phyloP scores from a whole-genome alignment of 2,888 invertebrate genomes.

The Crocallis elinguaria region DNA sequence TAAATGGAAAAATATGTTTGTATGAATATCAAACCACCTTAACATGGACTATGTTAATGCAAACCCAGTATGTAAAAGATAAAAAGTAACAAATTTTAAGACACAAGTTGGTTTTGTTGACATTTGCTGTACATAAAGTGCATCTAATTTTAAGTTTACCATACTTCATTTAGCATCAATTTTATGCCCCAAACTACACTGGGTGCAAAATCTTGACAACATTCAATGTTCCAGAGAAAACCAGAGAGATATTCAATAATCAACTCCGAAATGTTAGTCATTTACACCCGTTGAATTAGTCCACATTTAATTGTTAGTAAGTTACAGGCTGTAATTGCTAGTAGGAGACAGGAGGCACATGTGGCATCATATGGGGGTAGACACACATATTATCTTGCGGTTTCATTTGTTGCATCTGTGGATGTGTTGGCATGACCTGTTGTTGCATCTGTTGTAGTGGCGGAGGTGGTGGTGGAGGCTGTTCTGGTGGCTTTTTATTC shows the following conservation, averaged over 20 bases:
- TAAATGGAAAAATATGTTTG: no score
- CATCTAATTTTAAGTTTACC: background rate
- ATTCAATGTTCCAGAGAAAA: background rate
- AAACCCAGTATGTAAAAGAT: no score
- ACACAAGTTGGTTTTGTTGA: no score
- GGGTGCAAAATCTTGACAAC: background rate
- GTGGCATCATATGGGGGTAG: slow-evolving; percentile 73
- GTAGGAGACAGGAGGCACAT: slow-evolving; percentile 74
- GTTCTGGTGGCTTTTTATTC: slow-evolving; percentile 71
- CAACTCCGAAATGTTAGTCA: background rate
- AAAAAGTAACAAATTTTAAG: no score
- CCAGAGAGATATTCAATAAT: background rate
- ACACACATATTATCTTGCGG: slow-evolving; percentile 71
- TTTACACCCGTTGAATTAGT: background rate
- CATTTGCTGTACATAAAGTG: no score
- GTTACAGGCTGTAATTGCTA: slow-evolving; percentile 36
- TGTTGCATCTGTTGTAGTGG: slow-evolving; percentile 50
- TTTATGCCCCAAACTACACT: slow-evolving; percentile 1
- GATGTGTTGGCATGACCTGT: slow-evolving; percentile 42
- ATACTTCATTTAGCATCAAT: background rate
- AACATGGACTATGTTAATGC: no score
- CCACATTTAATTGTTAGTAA: slow-evolving; percentile 6
- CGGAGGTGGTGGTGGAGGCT: slow-evolving; percentile 41
- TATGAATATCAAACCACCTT: no score
- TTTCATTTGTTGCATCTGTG: slow-evolving; percentile 61